These are phyloP conservation scores for Sminthopsis crassicaudata DNA, from an alignment of 2,113 vertebrate genomes.

Conservation along the genomic window DNA sequence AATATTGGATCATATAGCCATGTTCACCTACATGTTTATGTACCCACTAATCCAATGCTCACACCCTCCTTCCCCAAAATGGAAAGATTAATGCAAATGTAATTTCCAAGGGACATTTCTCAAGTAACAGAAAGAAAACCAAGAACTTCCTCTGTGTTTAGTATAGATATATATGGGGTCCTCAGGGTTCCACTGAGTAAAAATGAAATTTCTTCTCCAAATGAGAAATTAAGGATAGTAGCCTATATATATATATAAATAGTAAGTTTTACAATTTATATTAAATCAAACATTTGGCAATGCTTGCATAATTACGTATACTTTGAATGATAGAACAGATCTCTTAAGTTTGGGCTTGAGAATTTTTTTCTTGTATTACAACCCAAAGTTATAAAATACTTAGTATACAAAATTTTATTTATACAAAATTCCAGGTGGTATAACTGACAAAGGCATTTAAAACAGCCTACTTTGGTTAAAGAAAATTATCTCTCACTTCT, in stretches of 20 bases:
- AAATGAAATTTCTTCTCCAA: constrained; percentile 38
- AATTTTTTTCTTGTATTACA: background rate
- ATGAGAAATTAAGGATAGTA: constrained; percentile 36
- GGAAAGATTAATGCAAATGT: constrained; percentile 41
- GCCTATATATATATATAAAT: background rate
- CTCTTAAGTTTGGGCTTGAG: background rate
- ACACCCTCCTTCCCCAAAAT: constrained; percentile 35
- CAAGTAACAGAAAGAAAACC: constrained; percentile 42
- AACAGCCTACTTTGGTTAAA: background rate
- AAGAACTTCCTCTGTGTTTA: constrained; percentile 37
- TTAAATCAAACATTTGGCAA: constrained; percentile 53
- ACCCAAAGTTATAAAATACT: background rate
- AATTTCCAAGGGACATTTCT: constrained; percentile 21
- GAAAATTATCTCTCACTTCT: background rate
- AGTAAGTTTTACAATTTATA: constrained; percentile 30
- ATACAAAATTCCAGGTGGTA: background rate
- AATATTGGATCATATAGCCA: constrained; percentile 8
- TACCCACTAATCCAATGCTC: constrained; percentile 41
- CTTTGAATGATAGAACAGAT: constrained; percentile 39
- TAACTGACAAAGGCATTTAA: background rate
- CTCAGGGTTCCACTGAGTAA: constrained; percentile 1
- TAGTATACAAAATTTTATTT: background rate
- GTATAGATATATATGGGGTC: background rate
- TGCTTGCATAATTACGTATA: constrained; percentile 39
- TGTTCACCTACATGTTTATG: background rate